phyloP scores from a whole-genome alignment of 2,113 vertebrate genomes.

The Silurus meridionalis region DNA sequence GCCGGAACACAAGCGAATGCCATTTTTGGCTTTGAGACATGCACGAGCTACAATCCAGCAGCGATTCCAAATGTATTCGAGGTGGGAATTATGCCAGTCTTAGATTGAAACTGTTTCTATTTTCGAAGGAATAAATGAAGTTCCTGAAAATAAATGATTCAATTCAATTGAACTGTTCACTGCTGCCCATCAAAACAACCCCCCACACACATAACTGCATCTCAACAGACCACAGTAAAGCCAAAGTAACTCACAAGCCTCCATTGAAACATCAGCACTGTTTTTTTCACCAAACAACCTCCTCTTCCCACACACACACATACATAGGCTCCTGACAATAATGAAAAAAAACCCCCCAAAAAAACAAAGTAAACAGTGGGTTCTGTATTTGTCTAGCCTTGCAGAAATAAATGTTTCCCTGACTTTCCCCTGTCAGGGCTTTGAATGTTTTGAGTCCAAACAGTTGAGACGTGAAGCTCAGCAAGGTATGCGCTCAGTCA shows the following conservation, averaged over 20 bases:
- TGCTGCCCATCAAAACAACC: conserved; percentile 1
- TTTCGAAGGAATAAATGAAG: background rate
- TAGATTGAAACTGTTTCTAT: background rate
- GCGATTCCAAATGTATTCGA: background rate
- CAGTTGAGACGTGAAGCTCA: conserved; percentile 61
- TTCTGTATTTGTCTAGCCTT: conserved; percentile 73
- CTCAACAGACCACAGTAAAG: conserved; percentile 58
- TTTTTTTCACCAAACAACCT: conserved; percentile 74
- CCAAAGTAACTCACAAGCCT: conserved; percentile 62
- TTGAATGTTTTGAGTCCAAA: conserved; percentile 77
- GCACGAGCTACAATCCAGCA: background rate
- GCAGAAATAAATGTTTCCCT: conserved; percentile 74
- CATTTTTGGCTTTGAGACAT: background rate
- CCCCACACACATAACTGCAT: conserved; percentile 59
- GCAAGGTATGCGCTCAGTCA: conserved; percentile 58
- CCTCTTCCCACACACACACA: conserved; percentile 41
- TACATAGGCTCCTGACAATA: conserved; percentile 51
- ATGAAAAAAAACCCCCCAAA: conserved; percentile 55
- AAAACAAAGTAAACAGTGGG: conserved; percentile 64
- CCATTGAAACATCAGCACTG: conserved; percentile 70
- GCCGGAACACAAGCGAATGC: background rate
- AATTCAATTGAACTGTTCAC: background rate
- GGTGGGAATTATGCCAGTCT: background rate
- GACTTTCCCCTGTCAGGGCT: conserved; percentile 70
- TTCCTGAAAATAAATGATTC: conserved; percentile 1